phyloP scores from a whole-genome alignment of 2,113 vertebrate genomes.

The Serinus canaria region DNA sequence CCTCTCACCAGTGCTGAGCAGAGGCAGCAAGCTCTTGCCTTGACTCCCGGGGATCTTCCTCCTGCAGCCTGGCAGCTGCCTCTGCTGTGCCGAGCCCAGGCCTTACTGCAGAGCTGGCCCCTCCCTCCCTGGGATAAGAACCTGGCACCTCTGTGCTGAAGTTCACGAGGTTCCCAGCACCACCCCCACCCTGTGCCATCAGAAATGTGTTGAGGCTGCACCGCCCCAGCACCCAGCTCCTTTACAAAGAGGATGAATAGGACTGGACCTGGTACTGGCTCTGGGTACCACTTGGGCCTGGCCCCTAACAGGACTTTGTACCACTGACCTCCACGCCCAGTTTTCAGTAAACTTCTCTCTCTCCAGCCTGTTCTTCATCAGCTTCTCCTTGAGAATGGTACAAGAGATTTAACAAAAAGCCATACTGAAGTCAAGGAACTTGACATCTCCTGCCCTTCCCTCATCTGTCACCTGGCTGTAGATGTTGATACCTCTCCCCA shows the following conservation, averaged over 20 bases:
- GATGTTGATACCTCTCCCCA: not conserved
- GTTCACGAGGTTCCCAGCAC: rapidly evolving
- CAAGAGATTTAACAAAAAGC: rapidly evolving
- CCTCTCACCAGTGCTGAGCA: not conserved
- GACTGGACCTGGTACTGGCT: not conserved
- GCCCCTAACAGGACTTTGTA: not conserved
- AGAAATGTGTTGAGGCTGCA: rapidly evolving
- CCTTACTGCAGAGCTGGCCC: not conserved
- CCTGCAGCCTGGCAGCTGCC: too few relatives aligned
- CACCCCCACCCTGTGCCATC: rapidly evolving
- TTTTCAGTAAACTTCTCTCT: rapidly evolving
- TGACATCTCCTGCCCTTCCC: not conserved
- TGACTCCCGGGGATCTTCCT: not conserved
- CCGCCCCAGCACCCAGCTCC: rapidly evolving
- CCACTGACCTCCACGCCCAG: rapidly evolving
- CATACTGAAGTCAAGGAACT: not conserved
- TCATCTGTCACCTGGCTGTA: not conserved
- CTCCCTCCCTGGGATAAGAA: not conserved
- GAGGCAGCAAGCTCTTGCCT: not conserved
- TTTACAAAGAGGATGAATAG: rapidly evolving
- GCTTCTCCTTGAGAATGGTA: not conserved
- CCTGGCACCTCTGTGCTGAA: not conserved
- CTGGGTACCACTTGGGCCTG: not conserved
- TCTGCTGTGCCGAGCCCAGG: too few relatives aligned
- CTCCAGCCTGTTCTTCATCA: not conserved